phyloP scores from a whole-genome alignment of 2,888 invertebrate species.

The Phengaris arion region DNA sequence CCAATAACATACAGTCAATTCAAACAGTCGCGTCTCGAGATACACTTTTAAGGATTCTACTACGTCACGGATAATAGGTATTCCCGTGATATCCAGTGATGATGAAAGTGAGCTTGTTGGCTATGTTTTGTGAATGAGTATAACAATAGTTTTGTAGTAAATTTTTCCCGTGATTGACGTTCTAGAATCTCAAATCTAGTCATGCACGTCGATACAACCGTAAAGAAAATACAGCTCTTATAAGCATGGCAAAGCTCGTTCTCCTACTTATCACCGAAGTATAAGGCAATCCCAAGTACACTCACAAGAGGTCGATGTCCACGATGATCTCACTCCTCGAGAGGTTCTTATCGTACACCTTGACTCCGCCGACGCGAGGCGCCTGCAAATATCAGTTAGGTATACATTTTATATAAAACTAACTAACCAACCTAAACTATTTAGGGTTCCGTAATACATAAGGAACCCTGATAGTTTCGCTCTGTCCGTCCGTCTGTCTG shows the following conservation, averaged over 20 bases:
- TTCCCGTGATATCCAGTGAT: background rate
- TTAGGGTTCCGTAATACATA: too few relatives aligned
- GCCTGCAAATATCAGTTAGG: slow-evolving; percentile 81
- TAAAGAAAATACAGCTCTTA: background rate
- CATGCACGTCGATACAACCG: background rate
- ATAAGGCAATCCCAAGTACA: slow-evolving; percentile 40
- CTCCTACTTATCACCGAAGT: background rate
- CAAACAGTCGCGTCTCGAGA: background rate
- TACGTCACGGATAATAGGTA: too few relatives aligned
- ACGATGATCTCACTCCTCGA: slow-evolving; percentile 97
- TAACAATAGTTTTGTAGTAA: background rate
- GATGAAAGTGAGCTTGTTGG: background rate
- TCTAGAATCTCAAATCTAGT: background rate
- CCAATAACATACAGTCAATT: background rate
- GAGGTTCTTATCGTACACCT: slow-evolving; percentile 97
- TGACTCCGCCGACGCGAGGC: slow-evolving; percentile 95
- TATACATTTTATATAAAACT: background rate
- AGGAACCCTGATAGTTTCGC: too few relatives aligned
- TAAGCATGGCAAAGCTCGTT: slow-evolving; percentile 26
- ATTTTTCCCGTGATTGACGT: background rate
- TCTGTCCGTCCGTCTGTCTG: too few relatives aligned
- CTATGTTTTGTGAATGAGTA: too few relatives aligned
- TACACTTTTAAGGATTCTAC: too few relatives aligned
- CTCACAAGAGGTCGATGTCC: slow-evolving; percentile 96
- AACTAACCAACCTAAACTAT: too few relatives aligned